Conservation (phyloP, 1,140 invertebrate genomes). For the Bathynomus jamesi region DNA sequence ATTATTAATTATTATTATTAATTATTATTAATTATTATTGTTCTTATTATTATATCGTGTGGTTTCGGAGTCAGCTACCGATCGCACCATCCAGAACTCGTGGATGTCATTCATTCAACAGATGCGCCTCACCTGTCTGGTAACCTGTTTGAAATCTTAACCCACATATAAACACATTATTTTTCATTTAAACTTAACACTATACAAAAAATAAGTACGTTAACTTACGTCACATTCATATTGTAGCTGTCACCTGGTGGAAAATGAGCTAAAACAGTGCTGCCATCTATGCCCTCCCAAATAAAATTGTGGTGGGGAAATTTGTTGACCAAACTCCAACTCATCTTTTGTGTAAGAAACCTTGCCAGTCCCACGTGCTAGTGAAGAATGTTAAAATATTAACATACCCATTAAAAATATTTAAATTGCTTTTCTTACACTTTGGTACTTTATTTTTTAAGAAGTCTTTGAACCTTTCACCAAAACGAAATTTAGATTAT, state of each 20-base stretch:
- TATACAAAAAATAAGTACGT: no score
- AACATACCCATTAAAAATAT: no score
- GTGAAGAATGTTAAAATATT: no score
- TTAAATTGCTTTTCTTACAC: no score
- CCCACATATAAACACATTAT: no score
- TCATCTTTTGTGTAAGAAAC: conserved; percentile 52
- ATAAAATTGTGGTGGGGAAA: conserved; percentile 53
- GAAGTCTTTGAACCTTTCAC: no score
- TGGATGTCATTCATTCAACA: background rate
- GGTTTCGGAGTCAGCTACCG: background rate
- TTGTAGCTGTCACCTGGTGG: conserved; percentile 50
- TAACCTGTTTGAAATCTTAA: no score
- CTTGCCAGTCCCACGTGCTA: conserved; percentile 45
- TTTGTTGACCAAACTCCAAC: conserved; percentile 52
- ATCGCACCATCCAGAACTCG: background rate
- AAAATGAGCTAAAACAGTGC: conserved; percentile 49
- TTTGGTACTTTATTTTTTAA: no score
- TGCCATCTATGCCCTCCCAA: conserved; percentile 52
- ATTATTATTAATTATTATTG: no score
- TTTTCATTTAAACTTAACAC: no score
- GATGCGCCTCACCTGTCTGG: background rate
- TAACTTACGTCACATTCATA: conserved; percentile 41
- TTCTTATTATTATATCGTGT: background rate
- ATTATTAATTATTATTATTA: no score
- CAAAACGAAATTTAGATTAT: no score